Percentiles rank a stretch among this genome's conserved stretches.
phyloP scores from a whole-genome alignment of 2,113 vertebrate species.

The Talpa occidentalis region DNA sequence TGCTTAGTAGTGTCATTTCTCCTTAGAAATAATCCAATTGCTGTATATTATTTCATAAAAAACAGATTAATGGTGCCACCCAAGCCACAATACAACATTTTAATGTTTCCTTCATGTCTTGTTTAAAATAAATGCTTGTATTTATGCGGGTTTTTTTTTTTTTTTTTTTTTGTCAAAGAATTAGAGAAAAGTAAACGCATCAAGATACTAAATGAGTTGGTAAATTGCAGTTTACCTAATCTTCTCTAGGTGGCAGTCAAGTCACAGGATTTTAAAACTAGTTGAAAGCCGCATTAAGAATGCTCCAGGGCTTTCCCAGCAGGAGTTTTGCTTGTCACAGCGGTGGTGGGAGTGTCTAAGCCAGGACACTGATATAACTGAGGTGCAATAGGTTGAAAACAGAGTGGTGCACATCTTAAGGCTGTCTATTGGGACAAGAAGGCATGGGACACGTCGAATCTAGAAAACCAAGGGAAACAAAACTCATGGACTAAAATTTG shows the following conservation, averaged over 20 bases:
- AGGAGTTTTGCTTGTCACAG: background rate
- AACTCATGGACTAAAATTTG: background rate
- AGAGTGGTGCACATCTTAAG: background rate
- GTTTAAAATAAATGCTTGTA: conserved; percentile 46
- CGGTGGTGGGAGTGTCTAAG: background rate
- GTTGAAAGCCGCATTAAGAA: background rate
- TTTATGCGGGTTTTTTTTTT: background rate
- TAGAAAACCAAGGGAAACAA: background rate
- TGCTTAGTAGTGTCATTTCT: conserved; percentile 46
- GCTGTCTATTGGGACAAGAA: background rate
- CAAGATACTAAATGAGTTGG: background rate
- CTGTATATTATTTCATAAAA: background rate
- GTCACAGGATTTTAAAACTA: conserved; percentile 10
- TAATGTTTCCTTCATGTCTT: conserved; percentile 21
- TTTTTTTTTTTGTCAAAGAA: background rate
- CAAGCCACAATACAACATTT: background rate
- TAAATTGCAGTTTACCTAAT: background rate
- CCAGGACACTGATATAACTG: background rate
- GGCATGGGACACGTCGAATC: background rate
- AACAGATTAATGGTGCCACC: background rate
- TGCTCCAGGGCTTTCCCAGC: background rate
- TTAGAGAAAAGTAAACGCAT: background rate
- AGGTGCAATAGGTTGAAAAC: background rate
- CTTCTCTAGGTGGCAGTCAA: conserved; percentile 76
- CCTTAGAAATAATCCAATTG: conserved; percentile 42